These are phyloP conservation scores for Eucidaris tribuloides DNA, from an alignment of 35 echinoderm and acorn worm genomes.

Conservation along the genomic window DNA sequence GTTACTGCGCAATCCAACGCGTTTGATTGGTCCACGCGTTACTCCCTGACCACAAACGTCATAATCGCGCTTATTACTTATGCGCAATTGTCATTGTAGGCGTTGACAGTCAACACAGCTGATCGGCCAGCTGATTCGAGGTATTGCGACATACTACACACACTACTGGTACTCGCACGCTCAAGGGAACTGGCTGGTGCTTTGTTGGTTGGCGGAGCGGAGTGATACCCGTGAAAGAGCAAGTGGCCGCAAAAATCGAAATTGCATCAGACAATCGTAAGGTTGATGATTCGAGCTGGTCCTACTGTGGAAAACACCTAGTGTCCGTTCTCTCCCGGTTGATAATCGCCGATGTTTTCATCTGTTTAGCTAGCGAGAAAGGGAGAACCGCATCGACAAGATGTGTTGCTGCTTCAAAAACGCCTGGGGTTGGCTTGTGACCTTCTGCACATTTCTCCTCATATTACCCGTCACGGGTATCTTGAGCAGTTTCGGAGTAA, in stretches of 20 bases:
- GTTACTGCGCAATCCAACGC: too few relatives aligned
- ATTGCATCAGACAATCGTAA: not conserved
- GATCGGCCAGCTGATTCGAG: conserved; percentile 6
- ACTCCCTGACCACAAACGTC: conserved; percentile 14
- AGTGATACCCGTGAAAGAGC: not conserved
- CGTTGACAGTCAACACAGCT: conserved; percentile 18
- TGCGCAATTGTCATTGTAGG: conserved; percentile 15
- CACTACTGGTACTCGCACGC: too few relatives aligned
- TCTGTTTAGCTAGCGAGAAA: not conserved
- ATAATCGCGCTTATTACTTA: conserved; percentile 18
- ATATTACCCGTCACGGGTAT: conserved; percentile 93
- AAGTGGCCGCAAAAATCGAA: not conserved
- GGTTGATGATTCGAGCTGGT: not conserved
- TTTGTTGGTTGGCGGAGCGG: not conserved
- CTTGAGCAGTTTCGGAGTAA: conserved; percentile 85
- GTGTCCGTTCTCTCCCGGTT: too few relatives aligned
- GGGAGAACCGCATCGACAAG: not conserved
- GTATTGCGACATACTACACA: not conserved
- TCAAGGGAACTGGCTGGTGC: not conserved
- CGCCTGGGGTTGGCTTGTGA: conserved; percentile 91
- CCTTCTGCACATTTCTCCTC: conserved; percentile 82
- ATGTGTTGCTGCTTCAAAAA: conserved; percentile 70
- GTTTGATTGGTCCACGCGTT: too few relatives aligned
- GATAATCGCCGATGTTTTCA: not conserved
- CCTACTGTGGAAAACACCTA: not conserved